Evolutionary conservation across 2,797 vertebrate genomes (phyloP).

Genomic region (Glossophaga mutica): DNA sequence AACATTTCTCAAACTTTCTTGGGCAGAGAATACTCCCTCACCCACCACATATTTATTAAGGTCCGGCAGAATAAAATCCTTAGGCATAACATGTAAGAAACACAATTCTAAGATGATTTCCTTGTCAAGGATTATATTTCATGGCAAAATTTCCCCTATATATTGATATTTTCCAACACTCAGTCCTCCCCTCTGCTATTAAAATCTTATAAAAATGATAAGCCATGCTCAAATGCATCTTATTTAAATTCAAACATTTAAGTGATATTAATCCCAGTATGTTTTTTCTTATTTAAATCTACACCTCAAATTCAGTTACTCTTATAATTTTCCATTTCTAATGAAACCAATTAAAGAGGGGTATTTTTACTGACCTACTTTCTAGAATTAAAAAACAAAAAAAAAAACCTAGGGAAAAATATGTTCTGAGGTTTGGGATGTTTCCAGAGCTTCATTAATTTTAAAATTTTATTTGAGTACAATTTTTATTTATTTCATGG

Average conservation of each 20-base stretch:
- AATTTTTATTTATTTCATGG: conserved; percentile 47
- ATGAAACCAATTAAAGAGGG: conserved; percentile 45
- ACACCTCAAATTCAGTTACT: conserved; percentile 31
- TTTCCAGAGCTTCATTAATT: conserved; percentile 51
- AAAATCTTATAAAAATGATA: conserved; percentile 43
- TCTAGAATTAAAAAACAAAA: conserved; percentile 1
- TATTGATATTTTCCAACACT: background rate
- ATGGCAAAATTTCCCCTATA: background rate
- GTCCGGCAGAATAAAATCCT: background rate
- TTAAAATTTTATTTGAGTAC: conserved; percentile 29
- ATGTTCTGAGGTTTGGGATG: conserved; percentile 19
- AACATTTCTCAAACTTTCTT: background rate
- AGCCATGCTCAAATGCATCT: conserved; percentile 30
- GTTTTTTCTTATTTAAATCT: conserved; percentile 51
- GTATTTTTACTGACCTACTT: conserved; percentile 54
- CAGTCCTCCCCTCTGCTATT: background rate
- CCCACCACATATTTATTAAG: background rate
- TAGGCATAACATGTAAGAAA: background rate
- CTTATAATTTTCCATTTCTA: conserved; percentile 43
- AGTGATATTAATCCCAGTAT: conserved; percentile 33
- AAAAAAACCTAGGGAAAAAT: conserved; percentile 17
- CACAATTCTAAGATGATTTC: background rate
- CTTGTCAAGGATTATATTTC: background rate
- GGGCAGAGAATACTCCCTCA: background rate
- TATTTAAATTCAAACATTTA: conserved; percentile 53